Evolutionary conservation across 2,797 vertebrate species (phyloP).

Genomic region (Phoeniculus purpureus): DNA sequence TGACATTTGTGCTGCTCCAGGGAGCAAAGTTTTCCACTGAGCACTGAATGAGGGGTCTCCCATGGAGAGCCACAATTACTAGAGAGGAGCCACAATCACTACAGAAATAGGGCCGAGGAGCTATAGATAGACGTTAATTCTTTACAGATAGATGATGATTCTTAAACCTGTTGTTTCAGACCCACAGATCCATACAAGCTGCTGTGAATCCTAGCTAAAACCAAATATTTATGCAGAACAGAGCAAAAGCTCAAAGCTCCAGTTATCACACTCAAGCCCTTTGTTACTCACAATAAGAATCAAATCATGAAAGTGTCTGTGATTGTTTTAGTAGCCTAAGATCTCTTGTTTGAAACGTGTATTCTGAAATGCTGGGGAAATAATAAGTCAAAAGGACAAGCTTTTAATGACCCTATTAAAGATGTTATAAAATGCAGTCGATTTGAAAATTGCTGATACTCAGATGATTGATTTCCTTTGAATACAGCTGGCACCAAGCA

Average conservation of each 20-base stretch:
- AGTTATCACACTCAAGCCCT: too few relatives aligned
- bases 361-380: too few relatives aligned
- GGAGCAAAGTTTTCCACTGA: background rate
- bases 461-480: background rate
- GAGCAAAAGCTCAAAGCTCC: background rate
- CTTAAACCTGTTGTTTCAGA: background rate
- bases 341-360: too few relatives aligned
- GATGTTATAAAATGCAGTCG: background rate
- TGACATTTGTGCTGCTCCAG: background rate
- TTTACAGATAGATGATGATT: background rate
- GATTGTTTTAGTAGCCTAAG: too few relatives aligned
- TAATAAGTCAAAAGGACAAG: background rate
- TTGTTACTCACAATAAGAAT: too few relatives aligned
- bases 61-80: background rate
- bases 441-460: too few relatives aligned
- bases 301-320: too few relatives aligned
- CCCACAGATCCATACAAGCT: background rate
- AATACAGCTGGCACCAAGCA: background rate
- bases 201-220: background rate
- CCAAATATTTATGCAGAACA: background rate
- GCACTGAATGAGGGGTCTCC: background rate
- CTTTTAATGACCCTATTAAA: too few relatives aligned
- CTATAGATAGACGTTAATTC: background rate
- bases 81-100: background rate
- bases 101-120: background rate